phyloP scores from a whole-genome alignment of 2,113 vertebrate genomes.

The Cynopterus brachyotis region DNA sequence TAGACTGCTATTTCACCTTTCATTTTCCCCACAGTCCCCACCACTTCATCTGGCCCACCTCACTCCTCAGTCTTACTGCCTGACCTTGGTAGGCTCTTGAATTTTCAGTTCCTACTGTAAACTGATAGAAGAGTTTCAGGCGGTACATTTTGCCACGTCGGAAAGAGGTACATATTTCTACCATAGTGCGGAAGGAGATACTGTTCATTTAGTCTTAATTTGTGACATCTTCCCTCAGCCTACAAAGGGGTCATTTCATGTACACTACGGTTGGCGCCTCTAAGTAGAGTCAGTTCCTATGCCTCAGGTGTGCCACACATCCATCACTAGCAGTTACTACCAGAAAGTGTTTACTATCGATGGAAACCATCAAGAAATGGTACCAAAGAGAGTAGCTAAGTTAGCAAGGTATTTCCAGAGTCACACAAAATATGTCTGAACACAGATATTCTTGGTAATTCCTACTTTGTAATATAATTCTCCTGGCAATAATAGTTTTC shows the following conservation, averaged over 20 bases:
- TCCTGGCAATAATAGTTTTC: slow-evolving; percentile 4
- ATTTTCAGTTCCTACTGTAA: neutral
- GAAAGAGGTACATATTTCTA: neutral
- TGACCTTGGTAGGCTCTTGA: neutral
- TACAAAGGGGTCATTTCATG: neutral
- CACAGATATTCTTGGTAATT: neutral
- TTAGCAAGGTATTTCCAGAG: neutral
- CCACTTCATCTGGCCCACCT: neutral
- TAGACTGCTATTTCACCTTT: neutral
- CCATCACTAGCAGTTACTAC: neutral
- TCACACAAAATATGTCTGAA: neutral
- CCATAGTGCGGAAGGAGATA: neutral
- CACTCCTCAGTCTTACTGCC: neutral
- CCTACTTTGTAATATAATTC: neutral
- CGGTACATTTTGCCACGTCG: neutral
- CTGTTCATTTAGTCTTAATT: neutral
- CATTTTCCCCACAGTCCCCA: neutral
- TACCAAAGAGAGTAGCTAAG: neutral
- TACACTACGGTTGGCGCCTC: neutral
- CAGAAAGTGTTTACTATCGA: neutral
- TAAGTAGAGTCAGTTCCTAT: neutral
- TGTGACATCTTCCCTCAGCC: neutral
- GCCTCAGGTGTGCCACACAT: neutral
- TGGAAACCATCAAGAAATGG: neutral
- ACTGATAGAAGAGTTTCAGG: neutral